phyloP scores from a whole-genome alignment of 2,113 vertebrate species.

The Marmota flaviventris region DNA sequence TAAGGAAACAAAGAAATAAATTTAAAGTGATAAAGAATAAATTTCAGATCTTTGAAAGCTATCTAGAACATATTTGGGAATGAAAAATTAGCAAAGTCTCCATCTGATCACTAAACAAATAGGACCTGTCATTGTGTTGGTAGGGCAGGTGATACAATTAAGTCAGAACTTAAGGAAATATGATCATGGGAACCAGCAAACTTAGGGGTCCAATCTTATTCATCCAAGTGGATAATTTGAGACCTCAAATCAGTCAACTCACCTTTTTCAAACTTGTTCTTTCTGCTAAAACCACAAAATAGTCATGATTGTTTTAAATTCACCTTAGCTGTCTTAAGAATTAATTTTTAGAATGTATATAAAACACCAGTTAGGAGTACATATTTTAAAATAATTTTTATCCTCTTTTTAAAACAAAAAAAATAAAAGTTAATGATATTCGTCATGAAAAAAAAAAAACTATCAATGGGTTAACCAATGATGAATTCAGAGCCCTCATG shows the following conservation, averaged over 20 bases:
- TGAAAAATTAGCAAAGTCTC: not conserved
- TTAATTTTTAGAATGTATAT: not conserved
- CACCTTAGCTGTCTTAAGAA: not conserved
- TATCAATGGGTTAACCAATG: too few species aligned
- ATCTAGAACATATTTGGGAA: not conserved
- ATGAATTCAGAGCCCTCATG: too few species aligned
- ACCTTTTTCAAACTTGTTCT: not conserved
- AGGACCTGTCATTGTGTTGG: not conserved
- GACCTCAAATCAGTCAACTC: not conserved
- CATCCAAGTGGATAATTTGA: not conserved
- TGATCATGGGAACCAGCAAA: not conserved
- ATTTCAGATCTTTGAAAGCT: not conserved
- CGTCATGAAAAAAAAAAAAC: not conserved
- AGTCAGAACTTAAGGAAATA: not conserved
- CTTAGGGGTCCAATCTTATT: not conserved
- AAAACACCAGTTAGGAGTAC: not conserved
- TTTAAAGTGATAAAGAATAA: not conserved
- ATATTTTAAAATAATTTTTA: not conserved
- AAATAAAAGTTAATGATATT: not conserved
- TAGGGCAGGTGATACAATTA: not conserved
- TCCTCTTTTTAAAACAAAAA: not conserved
- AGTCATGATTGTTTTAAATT: not conserved
- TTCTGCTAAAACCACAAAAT: not conserved
- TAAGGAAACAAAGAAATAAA: slow-evolving; percentile 7
- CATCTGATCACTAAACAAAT: not conserved